These are phyloP conservation scores for Lasioglossum villosulum DNA, from an alignment of 2,888 invertebrate genomes.

Conservation along the genomic window DNA sequence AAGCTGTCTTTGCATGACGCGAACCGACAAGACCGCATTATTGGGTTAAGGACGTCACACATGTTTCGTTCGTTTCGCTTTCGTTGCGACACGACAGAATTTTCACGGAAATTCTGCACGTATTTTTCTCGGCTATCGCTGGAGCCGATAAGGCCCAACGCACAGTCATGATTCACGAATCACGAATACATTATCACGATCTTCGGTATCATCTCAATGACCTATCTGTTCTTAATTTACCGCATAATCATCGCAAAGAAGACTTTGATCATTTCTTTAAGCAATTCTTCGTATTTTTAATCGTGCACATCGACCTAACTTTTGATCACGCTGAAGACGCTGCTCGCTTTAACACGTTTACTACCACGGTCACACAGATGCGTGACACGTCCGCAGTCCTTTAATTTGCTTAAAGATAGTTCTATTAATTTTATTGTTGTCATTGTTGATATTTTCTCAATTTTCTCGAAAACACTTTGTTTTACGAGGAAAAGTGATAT, in stretches of 20 bases:
- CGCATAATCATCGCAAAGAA: not conserved
- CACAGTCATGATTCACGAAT: not conserved
- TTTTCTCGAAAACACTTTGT: too few relatives aligned
- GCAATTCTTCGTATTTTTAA: too few relatives aligned
- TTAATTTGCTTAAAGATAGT: too few relatives aligned
- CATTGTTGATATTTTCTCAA: too few relatives aligned
- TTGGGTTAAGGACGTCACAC: constrained; percentile 67
- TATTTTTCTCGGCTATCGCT: not conserved
- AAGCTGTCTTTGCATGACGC: constrained; percentile 63
- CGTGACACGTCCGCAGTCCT: too few relatives aligned
- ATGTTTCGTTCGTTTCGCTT: constrained; percentile 47
- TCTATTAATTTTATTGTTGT: too few relatives aligned
- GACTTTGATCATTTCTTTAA: not conserved
- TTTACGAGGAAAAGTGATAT: too few relatives aligned
- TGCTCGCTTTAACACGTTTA: too few relatives aligned
- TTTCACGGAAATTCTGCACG: constrained; percentile 31
- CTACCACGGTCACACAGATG: too few relatives aligned
- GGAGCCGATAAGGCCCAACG: not conserved
- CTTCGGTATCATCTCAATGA: not conserved
- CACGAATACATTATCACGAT: not conserved
- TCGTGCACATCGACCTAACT: too few relatives aligned
- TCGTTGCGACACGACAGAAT: constrained; percentile 48
- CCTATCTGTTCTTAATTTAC: not conserved
- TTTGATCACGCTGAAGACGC: too few relatives aligned
- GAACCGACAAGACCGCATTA: constrained; percentile 51